Percentiles rank a stretch among this genome's conserved stretches.
phyloP scores from a whole-genome alignment of 2,113 vertebrate genomes.

The Callipepla californica region DNA sequence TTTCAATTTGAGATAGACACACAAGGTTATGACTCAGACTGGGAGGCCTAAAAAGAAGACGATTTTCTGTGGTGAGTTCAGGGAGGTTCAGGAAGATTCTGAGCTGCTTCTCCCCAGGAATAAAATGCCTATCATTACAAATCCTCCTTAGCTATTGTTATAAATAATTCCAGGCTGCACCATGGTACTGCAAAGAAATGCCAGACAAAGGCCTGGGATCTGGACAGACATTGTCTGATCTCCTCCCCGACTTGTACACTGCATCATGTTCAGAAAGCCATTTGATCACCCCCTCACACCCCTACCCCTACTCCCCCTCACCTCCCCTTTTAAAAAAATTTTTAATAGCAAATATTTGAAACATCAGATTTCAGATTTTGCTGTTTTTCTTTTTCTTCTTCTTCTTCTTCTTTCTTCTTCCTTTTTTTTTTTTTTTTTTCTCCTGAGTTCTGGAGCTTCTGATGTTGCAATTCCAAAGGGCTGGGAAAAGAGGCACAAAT shows the following conservation, averaged over 20 bases:
- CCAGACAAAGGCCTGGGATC: background rate
- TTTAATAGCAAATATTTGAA: conserved; percentile 16
- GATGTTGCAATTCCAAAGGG: background rate
- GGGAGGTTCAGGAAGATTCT: background rate
- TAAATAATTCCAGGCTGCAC: background rate
- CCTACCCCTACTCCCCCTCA: too few relatives aligned
- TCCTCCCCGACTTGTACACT: background rate
- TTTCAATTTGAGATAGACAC: background rate
- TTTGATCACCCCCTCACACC: background rate
- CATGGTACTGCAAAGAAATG: background rate
- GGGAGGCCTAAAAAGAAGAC: background rate
- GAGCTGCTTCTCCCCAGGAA: background rate
- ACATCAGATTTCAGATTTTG: conserved; percentile 28
- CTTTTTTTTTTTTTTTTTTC: too few relatives aligned
- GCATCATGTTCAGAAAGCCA: background rate
- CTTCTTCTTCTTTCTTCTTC: background rate
- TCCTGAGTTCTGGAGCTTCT: background rate
- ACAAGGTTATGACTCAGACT: accelerated
- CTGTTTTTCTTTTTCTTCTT: background rate
- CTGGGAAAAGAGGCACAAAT: accelerated
- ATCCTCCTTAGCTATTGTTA: background rate
- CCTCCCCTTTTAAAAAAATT: too few relatives aligned
- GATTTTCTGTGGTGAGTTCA: background rate
- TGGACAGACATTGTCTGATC: background rate
- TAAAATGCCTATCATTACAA: background rate